Percentiles rank a stretch among this genome's conserved stretches.
phyloP scores from a whole-genome alignment of 2,888 invertebrate species.

The Shargacucullia verbasci region DNA sequence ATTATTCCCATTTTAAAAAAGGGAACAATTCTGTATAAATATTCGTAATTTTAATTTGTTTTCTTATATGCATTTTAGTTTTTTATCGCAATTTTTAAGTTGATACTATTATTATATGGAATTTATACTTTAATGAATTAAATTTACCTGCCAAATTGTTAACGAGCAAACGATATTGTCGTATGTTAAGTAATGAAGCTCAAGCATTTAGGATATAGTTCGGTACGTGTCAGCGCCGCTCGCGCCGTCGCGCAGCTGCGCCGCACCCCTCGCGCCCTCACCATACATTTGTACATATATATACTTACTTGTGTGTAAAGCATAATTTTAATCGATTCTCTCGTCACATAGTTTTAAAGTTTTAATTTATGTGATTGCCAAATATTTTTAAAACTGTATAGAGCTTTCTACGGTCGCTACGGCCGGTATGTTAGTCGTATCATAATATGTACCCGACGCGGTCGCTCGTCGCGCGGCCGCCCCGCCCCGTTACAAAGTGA shows the following conservation, averaged over 20 bases:
- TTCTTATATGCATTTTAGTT: slow-evolving; percentile 86
- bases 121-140: slow-evolving; percentile 85
- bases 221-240: slow-evolving; percentile 57
- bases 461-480: slow-evolving; percentile 69
- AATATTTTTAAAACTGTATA: slow-evolving; percentile 87
- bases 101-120: slow-evolving; percentile 76
- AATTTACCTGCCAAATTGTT: slow-evolving; percentile 87
- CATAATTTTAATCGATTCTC: slow-evolving; percentile 88
- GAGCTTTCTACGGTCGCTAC: slow-evolving; percentile 74
- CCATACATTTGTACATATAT: slow-evolving; percentile 75
- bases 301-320: slow-evolving; percentile 87
- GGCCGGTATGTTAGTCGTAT: slow-evolving; percentile 73
- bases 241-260: slow-evolving; percentile 46
- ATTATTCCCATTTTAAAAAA: slow-evolving; percentile 80
- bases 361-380: slow-evolving; percentile 89
- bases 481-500: slow-evolving; percentile 80
- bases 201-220: slow-evolving; percentile 85
- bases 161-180: slow-evolving; percentile 81
- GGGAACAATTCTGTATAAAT: slow-evolving; percentile 87
- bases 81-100: slow-evolving; percentile 86
- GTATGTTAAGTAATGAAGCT: slow-evolving; percentile 84
- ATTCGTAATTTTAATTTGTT: slow-evolving; percentile 88
- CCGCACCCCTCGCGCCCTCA: slow-evolving; percentile 79
- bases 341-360: slow-evolving; percentile 88
- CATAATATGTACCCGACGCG: slow-evolving; percentile 60